phyloP scores from a whole-genome alignment of 2,113 vertebrate genomes.

The Phrynosoma blainvillii region DNA sequence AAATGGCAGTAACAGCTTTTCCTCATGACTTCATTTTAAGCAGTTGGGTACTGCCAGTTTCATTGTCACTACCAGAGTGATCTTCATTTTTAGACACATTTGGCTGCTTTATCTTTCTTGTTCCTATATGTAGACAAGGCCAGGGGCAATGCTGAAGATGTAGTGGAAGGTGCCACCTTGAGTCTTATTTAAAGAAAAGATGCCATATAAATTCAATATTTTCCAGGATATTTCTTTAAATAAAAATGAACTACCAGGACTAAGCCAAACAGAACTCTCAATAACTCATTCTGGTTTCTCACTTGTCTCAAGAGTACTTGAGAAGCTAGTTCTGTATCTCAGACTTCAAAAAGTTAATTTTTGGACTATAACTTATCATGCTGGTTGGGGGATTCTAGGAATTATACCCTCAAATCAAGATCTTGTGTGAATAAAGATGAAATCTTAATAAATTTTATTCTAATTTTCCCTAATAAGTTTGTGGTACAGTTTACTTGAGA shows the following conservation, averaged over 20 bases:
- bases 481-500: not conserved
- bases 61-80: not conserved
- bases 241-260: not conserved
- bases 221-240: not conserved
- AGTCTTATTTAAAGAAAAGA: too few species aligned
- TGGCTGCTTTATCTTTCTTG: not conserved
- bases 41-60: rapidly evolving
- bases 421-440: not conserved
- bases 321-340: too few species aligned
- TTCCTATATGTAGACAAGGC: not conserved
- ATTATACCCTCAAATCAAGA: too few species aligned
- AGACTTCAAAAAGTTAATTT: too few species aligned
- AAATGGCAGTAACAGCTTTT: not conserved
- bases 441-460: not conserved
- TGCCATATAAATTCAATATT: not conserved
- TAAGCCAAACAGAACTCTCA: not conserved
- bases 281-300: not conserved
- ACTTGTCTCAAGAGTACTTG: too few species aligned
- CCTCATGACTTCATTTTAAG: not conserved
- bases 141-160: not conserved
- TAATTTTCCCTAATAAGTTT: not conserved
- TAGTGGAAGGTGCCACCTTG: not conserved
- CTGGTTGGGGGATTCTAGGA: too few species aligned
- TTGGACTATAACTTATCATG: too few species aligned
- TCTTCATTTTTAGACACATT: not conserved